Conservation (phyloP, 2,888 invertebrate species). For the Brachylomia viminalis region DNA sequence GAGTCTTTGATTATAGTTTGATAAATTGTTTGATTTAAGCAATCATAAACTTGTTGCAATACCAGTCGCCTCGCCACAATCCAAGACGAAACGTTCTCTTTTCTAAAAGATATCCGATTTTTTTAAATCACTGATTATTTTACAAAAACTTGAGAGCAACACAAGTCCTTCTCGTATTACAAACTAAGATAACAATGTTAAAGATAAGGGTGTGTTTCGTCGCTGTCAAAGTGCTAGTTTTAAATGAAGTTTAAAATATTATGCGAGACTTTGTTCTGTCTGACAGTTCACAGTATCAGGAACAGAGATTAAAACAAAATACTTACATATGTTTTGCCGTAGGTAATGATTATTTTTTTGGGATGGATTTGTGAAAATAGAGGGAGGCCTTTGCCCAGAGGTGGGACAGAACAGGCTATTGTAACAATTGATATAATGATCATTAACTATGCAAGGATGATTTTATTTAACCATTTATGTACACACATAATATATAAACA, state of each 20-base stretch:
- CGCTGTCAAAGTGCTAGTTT: constrained; percentile 1
- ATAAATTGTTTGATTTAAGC: constrained; percentile 49
- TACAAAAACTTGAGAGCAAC: constrained; percentile 64
- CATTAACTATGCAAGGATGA: background rate
- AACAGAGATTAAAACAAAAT: background rate
- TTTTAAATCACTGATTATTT: constrained; percentile 33
- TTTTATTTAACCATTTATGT: no score
- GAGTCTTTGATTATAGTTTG: constrained; percentile 48
- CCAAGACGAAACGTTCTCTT: constrained; percentile 33
- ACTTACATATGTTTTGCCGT: background rate
- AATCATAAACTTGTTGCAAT: constrained; percentile 22
- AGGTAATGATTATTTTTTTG: background rate
- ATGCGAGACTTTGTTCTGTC: background rate
- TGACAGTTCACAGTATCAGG: constrained; percentile 6
- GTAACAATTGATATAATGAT: background rate
- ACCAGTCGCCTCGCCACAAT: background rate
- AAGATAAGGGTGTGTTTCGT: constrained; percentile 68
- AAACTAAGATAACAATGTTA: constrained; percentile 76
- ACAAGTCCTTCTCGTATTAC: constrained; percentile 81
- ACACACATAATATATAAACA: no score
- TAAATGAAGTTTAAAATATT: constrained; percentile 4
- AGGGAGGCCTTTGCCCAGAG: no score
- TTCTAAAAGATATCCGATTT: constrained; percentile 14
- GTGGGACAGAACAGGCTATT: background rate
- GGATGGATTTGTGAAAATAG: background rate